A percentile compares a stretch with the other conserved stretches of the same genome.
These are phyloP conservation scores for Schrankia costaestrigalis DNA, from an alignment of 2,888 invertebrate genomes.

Conservation along the genomic window DNA sequence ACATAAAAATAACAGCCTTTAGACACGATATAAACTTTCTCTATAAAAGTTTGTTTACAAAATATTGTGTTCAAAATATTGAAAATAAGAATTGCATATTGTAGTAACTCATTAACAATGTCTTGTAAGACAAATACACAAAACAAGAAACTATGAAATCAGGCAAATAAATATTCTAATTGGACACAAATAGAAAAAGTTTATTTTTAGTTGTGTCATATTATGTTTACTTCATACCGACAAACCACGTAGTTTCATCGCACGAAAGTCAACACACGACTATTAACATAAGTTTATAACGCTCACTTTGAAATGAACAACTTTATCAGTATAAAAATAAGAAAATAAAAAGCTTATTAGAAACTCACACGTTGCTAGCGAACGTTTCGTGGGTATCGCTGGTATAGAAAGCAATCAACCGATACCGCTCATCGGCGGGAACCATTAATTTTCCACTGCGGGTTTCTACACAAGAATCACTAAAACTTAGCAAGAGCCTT, in stretches of 20 bases:
- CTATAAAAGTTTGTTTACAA: slow-evolving; percentile 17
- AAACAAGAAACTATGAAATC: no score
- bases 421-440: slow-evolving; percentile 60
- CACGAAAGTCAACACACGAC: slow-evolving; percentile 45
- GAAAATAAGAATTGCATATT: no score
- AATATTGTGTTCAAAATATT: background rate
- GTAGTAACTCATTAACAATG: no score
- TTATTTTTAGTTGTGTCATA: slow-evolving; percentile 57
- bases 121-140: no score
- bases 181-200: slow-evolving; percentile 37
- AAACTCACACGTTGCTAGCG: slow-evolving; percentile 74
- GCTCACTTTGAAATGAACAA: slow-evolving; percentile 36
- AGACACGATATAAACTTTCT: background rate
- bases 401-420: slow-evolving; percentile 73
- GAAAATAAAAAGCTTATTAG: slow-evolving; percentile 60
- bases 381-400: slow-evolving; percentile 67
- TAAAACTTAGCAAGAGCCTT: slow-evolving; percentile 47
- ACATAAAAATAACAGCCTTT: background rate
- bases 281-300: slow-evolving; percentile 45
- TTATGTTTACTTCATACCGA: slow-evolving; percentile 57
- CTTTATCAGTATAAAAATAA: slow-evolving; percentile 40
- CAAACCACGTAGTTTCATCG: slow-evolving; percentile 36
- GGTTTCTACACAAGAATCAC: slow-evolving; percentile 41
- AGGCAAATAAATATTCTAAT: slow-evolving; percentile 40
- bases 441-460: slow-evolving; percentile 70